A percentile compares a stretch with the other conserved stretches of the same genome.
Evolutionary conservation across 2,797 vertebrate genomes (phyloP).

Genomic region (Furcifer pardalis): DNA sequence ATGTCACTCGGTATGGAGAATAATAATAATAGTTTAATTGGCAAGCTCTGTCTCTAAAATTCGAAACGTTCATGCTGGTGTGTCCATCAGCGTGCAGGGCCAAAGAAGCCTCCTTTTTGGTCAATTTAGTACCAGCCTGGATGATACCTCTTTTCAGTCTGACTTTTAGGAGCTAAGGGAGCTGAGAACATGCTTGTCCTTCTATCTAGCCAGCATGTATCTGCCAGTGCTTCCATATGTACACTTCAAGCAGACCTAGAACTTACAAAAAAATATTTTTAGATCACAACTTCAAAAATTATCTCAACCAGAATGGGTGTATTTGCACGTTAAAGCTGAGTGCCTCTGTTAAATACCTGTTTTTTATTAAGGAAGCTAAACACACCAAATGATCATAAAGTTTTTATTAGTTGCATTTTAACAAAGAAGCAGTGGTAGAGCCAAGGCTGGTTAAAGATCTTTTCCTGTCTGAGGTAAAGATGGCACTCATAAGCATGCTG

Average conservation of each 20-base stretch:
- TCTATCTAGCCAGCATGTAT: background rate
- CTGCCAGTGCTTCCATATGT: too few relatives aligned
- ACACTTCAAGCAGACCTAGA: background rate
- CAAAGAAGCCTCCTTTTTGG: background rate
- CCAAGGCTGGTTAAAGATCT: background rate
- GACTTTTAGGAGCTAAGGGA: too few relatives aligned
- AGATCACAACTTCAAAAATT: background rate
- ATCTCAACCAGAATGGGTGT: too few relatives aligned
- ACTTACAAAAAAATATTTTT: background rate
- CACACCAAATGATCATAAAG: too few relatives aligned
- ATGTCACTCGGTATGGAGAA: background rate
- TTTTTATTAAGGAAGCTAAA: background rate
- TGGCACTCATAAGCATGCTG: background rate
- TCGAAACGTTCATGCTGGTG: background rate
- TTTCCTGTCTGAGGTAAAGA: background rate
- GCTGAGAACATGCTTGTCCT: background rate
- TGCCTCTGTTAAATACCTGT: too few relatives aligned
- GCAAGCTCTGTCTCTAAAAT: background rate
- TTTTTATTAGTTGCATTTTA: background rate
- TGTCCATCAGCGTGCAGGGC: background rate
- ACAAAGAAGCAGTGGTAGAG: background rate
- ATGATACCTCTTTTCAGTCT: background rate
- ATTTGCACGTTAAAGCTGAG: too few relatives aligned
- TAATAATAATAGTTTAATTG: conserved; percentile 5
- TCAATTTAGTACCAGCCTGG: background rate